phyloP scores from a whole-genome alignment of 2,888 invertebrate genomes.

The Hypselothyrea guttata region DNA sequence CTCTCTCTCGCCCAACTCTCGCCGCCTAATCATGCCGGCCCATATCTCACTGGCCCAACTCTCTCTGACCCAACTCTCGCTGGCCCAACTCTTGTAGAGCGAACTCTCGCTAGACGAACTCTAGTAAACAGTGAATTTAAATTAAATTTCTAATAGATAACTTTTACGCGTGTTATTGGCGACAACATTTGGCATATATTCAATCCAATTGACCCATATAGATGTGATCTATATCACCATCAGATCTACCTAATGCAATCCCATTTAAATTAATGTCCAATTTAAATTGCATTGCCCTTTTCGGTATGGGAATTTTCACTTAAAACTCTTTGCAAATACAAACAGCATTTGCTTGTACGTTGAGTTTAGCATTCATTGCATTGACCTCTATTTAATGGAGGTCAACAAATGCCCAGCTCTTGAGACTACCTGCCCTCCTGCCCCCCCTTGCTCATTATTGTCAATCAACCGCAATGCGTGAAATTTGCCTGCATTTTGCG shows the following conservation, averaged over 20 bases:
- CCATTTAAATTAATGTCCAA: constrained; percentile 35
- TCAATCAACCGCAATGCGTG: constrained; percentile 49
- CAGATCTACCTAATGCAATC: constrained; percentile 15
- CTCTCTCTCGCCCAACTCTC: too few species aligned
- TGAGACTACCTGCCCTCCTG: not conserved
- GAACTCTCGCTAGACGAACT: too few species aligned
- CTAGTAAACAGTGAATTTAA: too few species aligned
- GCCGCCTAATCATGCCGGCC: too few species aligned
- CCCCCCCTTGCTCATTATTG: constrained; percentile 4
- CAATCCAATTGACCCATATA: not conserved
- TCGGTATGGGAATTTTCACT: constrained; percentile 28
- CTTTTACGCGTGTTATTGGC: too few species aligned
- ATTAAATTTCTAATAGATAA: too few species aligned
- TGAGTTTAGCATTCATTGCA: constrained; percentile 45
- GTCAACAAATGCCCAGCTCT: constrained; percentile 21
- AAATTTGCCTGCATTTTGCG: constrained; percentile 52
- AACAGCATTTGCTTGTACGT: constrained; percentile 1
- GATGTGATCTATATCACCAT: not conserved
- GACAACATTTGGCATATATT: not conserved
- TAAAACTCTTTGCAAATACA: constrained; percentile 34
- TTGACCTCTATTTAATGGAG: constrained; percentile 58
- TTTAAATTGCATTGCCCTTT: constrained; percentile 34
- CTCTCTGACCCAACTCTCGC: too few species aligned
- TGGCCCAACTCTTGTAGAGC: too few species aligned
- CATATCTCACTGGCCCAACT: too few species aligned